Conservation (phyloP, 2,888 invertebrate species). For the Isotomurus palustris region DNA sequence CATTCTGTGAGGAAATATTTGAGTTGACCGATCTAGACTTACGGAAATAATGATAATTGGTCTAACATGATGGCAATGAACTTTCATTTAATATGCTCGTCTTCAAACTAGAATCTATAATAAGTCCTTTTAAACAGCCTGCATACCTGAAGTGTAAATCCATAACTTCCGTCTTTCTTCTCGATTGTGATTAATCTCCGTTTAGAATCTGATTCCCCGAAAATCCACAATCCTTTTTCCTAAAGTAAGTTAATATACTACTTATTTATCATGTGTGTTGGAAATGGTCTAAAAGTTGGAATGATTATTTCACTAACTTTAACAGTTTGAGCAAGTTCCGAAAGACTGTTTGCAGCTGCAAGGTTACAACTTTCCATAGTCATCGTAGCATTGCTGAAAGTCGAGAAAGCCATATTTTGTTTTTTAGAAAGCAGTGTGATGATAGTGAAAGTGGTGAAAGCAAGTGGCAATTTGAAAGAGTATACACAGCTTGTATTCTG, state of each 20-base stretch:
- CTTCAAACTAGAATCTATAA: no score
- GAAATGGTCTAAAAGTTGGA: neutral
- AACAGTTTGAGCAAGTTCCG: conserved; percentile 34
- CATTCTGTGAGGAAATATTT: no score
- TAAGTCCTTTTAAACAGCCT: no score
- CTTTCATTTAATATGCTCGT: no score
- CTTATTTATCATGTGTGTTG: neutral
- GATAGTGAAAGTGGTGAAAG: no score
- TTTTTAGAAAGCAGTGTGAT: no score
- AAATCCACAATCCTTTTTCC: conserved; percentile 42
- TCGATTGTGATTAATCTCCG: conserved; percentile 84
- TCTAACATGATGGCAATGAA: no score
- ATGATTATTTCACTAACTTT: conserved; percentile 15
- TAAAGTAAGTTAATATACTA: neutral
- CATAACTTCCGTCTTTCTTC: conserved; percentile 83
- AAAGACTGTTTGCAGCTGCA: conserved; percentile 31
- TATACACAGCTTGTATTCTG: no score
- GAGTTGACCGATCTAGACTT: no score
- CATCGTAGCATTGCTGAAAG: conserved; percentile 22
- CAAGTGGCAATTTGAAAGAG: no score
- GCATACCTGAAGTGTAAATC: conserved; percentile 79
- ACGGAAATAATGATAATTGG: no score
- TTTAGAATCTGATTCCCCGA: conserved; percentile 45
- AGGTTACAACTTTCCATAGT: conserved; percentile 32
- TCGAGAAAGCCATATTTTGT: no score